Base-by-base conservation (phyloP, 2,797 vertebrate genomes). In the Hapalemur alaotrensis region DNA sequence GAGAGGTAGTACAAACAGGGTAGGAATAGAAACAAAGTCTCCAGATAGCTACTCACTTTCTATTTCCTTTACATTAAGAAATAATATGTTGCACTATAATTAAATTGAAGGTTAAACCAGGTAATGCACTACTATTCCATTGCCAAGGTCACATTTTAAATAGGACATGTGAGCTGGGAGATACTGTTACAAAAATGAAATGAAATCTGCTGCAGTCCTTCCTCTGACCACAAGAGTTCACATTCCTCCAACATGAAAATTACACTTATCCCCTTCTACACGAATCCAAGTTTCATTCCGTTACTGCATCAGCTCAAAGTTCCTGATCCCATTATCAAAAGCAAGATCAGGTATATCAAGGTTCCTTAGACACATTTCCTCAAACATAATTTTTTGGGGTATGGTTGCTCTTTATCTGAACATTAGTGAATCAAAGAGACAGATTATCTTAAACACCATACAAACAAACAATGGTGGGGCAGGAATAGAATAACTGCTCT, bases 201-300 rank as follows among this genome's bases (percentile, higher is more conserved):
- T 59, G 72, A 81, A 95, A 90, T 80, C 52, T 90, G 14, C 81
- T 61, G 50, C 12, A 30, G 41, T 38, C 78, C 80, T 95, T 84
- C 17, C 67, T 90, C 70, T 95, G 79, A 87, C 81, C 90, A 89
- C 46, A 95, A 75, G 52, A 80, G 50, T 93, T 94, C 46, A 69
- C 67, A 65, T 91, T 93, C 35, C 28, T 76, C 20, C 13, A 57
- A 30, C 59, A 69, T 25, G 57, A 86, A 63, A 96, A 93, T 75
- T 67, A 52, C 11, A 75, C n/a, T 57, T 52, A 67, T 13, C 7
- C 30, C 17, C 7, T 63, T 2, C 48, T 17, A 43, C 4, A 23
- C 6, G 38, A 14, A 73, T 20, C 38, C 30, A 48, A 30, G 15
- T 84, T 81, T 72, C 59, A 41, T 61, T 1, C 4, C 11, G 30